These are phyloP conservation scores for Euthynnus affinis DNA, from an alignment of 2,797 vertebrate species.

Conservation along the genomic window DNA sequence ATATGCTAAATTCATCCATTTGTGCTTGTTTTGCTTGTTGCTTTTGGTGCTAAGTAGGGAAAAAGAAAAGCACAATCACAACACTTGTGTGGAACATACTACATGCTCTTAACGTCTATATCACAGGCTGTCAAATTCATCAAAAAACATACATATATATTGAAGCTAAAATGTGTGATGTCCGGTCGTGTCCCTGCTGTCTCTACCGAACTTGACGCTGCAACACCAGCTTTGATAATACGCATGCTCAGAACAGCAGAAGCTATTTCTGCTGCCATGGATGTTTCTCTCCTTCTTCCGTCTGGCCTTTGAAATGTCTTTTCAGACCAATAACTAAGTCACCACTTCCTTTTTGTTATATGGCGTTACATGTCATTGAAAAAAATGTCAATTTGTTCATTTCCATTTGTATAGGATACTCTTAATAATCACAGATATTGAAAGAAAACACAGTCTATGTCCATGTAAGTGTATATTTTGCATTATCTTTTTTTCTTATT, in stretches of 20 bases:
- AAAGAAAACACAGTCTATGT: neutral
- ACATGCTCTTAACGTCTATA: no score
- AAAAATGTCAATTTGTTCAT: neutral
- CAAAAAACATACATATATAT: neutral
- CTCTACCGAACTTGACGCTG: neutral
- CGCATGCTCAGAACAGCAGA: slow-evolving; percentile 38
- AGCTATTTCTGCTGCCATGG: no score
- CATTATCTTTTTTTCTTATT: neutral
- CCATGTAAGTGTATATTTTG: neutral
- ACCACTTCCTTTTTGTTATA: neutral
- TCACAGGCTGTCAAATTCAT: neutral
- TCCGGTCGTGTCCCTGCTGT: neutral
- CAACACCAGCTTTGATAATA: neutral
- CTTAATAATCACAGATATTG: neutral
- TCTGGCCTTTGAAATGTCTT: neutral
- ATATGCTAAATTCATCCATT: neutral
- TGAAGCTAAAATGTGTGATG: neutral
- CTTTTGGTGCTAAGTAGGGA: neutral
- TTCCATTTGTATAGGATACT: neutral
- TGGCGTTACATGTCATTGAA: no score
- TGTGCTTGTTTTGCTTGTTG: neutral
- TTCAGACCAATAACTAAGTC: neutral
- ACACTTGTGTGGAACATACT: neutral
- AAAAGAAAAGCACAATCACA: neutral
- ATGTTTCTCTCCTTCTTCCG: neutral